Base-by-base conservation (phyloP, 2,797 vertebrate species). In the Sorex maritimensis region DNA sequence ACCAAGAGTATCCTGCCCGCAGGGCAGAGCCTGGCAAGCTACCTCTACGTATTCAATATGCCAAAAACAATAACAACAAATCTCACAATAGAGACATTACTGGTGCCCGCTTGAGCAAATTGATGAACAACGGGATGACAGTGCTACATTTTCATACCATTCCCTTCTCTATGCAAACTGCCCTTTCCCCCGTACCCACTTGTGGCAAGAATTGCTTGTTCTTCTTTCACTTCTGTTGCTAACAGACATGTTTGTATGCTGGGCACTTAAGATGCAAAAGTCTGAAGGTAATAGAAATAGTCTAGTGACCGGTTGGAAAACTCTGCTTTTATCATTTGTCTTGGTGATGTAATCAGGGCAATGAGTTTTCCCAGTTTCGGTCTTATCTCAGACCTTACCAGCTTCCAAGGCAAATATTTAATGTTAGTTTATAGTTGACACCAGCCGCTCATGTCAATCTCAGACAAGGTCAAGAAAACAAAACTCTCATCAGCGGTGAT, bases 391-490 rank as follows among this genome's bases (percentile, higher is more conserved):
- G 78, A 82, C 38, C 88, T 90, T 15, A 15, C 52, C 44, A 46
- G 79, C 77, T 85, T 89, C 86, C 83, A 82, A 92, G 91, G 78
- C 88, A 94, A 97, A 92, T 92, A 89, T 81, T 93, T 80, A 73
- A 81, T 52, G 63, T 81, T 65, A 55, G 71, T 75, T 90, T 83
- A 92, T 13, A 81, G 78, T 77, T 80, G 92, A 92, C 78, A 74
- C 26, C 63, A 52, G 46, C 52, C 28, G 74, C 86, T 77, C 34
- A 61, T 0, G 2, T 91, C 80, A n/a, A 12, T 34, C 26, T 73
- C 69, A 79, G 91, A 85, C 83, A 95, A 89, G 46, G 21, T 41
- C 41, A 92, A 52, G 52, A 15, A 75, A 87, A 80, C 30, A 67
- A 88, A 90, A 79, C 19, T 44, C 65, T 85, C 69, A 12, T 52